Percentiles rank a stretch among this genome's conserved stretches.
These are phyloP conservation scores for Chondrilla cf. caribensis DNA, from an alignment of 37 sponge, comb jelly and placozoan genomes.

Conservation along the genomic window DNA sequence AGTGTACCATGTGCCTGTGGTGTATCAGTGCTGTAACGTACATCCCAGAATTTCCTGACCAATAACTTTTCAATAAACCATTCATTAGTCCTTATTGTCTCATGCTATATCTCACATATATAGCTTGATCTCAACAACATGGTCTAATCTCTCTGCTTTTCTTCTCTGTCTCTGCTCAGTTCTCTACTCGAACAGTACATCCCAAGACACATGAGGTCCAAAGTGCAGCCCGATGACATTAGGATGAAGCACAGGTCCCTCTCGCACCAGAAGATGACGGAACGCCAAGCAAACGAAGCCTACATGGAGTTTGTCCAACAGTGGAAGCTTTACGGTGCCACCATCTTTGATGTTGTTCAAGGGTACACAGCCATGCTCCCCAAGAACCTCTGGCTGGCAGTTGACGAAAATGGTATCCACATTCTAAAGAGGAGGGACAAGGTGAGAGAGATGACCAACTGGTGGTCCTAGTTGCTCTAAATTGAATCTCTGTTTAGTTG, in stretches of 20 bases:
- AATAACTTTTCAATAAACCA: too few species aligned
- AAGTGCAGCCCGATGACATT: conserved; percentile 73
- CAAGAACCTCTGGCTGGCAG: conserved; percentile 96
- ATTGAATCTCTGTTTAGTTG: too few species aligned
- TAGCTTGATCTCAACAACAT: too few species aligned
- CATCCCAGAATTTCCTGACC: too few species aligned
- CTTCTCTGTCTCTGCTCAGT: conserved; percentile 23
- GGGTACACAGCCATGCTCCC: conserved; percentile 90
- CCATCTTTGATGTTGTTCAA: conserved; percentile 91
- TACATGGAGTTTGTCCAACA: conserved; percentile 80
- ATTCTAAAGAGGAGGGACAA: conserved; percentile 89
- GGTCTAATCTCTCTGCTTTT: background rate
- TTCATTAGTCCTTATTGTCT: too few species aligned
- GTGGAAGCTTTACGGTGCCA: conserved; percentile 93
- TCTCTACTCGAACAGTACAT: conserved; percentile 72
- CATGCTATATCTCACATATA: too few species aligned
- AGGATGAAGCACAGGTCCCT: conserved; percentile 65
- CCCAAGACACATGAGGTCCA: conserved; percentile 79
- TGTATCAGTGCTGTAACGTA: too few species aligned
- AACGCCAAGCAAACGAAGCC: conserved; percentile 70
- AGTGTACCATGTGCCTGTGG: too few species aligned
- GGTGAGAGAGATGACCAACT: background rate
- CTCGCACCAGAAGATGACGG: conserved; percentile 39
- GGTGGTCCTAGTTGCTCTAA: too few species aligned
- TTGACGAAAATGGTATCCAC: conserved; percentile 82